Conservation (phyloP, 2,888 invertebrate species). For the Aradus depressus region DNA sequence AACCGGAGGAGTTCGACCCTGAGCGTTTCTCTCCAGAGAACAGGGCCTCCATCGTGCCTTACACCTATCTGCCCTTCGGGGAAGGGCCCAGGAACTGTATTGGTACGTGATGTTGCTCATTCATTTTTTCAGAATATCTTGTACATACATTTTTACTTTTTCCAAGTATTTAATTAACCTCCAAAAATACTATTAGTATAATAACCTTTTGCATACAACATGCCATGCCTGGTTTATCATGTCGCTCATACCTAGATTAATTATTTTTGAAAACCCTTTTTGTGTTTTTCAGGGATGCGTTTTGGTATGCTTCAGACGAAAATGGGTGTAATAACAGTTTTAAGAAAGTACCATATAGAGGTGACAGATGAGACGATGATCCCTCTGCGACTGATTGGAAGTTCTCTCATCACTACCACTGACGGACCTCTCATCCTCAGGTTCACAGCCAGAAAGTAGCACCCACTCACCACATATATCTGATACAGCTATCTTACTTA, state of each 20-base stretch:
- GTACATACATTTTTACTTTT: too few relatives aligned
- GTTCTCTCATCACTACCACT: slow-evolving; percentile 11
- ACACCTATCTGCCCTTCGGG: slow-evolving; percentile 47
- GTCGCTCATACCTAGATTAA: too few relatives aligned
- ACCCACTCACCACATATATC: too few relatives aligned
- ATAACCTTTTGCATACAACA: too few relatives aligned
- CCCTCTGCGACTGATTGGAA: slow-evolving; percentile 12
- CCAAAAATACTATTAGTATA: too few relatives aligned
- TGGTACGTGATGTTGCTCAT: slow-evolving; percentile 39
- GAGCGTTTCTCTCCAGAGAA: slow-evolving; percentile 47
- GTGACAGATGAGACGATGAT: not conserved
- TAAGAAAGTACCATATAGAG: slow-evolving; percentile 15
- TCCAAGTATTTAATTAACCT: too few relatives aligned
- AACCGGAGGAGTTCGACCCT: slow-evolving; percentile 51
- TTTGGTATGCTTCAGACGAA: slow-evolving; percentile 26
- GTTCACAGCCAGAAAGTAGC: not conserved
- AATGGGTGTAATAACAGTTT: slow-evolving; percentile 21
- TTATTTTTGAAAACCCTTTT: too few relatives aligned
- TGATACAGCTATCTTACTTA: too few relatives aligned
- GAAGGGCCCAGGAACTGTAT: slow-evolving; percentile 48
- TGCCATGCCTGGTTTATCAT: too few relatives aligned
- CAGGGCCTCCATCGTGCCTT: slow-evolving; percentile 42
- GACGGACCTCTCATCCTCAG: slow-evolving; percentile 9
- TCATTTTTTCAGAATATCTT: too few relatives aligned
- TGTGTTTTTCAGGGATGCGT: slow-evolving; percentile 23